Percentiles rank a stretch among this genome's conserved stretches.
Evolutionary conservation across 2,113 vertebrate species (phyloP).

Genomic region (Calypte anna): DNA sequence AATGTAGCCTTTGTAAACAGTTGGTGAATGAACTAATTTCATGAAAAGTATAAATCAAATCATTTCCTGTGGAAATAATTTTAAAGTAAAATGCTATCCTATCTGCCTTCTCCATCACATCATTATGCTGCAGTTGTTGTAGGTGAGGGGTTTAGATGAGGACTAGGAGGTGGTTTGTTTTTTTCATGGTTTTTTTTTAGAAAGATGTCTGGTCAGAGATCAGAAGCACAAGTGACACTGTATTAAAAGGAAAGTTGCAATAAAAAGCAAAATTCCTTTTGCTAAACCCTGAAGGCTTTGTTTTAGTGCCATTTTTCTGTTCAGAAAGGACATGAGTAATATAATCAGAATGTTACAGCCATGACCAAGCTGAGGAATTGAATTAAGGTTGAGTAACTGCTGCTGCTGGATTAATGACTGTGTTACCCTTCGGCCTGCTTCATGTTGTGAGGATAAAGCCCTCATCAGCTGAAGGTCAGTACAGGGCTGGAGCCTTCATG

Average conservation of each 20-base stretch:
- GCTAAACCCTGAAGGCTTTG: constrained; percentile 49
- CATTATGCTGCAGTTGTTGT: constrained; percentile 65
- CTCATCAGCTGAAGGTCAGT: not conserved
- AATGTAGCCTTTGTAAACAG: constrained; percentile 75
- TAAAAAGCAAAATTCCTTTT: constrained; percentile 70
- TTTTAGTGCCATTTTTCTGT: constrained; percentile 33
- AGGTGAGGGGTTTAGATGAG: constrained; percentile 52
- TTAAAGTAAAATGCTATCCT: constrained; percentile 74
- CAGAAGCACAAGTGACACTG: constrained; percentile 63
- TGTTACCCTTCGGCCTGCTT: fast-evolving
- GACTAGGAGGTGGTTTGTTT: not conserved
- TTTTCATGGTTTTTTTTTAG: not conserved
- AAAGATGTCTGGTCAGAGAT: constrained; percentile 57
- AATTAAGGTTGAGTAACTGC: not conserved
- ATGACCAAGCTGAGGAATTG: not conserved
- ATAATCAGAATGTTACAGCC: not conserved
- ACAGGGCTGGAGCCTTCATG: not conserved
- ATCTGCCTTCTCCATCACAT: constrained; percentile 63
- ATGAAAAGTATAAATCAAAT: constrained; percentile 76
- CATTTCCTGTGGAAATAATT: constrained; percentile 98
- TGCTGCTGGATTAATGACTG: not conserved
- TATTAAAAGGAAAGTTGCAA: constrained; percentile 68
- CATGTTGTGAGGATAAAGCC: not conserved
- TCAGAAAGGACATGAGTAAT: not conserved
- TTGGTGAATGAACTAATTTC: constrained; percentile 79